Evolutionary conservation across 2,797 vertebrate species (phyloP).

Genomic region (Malurus splendens): DNA sequence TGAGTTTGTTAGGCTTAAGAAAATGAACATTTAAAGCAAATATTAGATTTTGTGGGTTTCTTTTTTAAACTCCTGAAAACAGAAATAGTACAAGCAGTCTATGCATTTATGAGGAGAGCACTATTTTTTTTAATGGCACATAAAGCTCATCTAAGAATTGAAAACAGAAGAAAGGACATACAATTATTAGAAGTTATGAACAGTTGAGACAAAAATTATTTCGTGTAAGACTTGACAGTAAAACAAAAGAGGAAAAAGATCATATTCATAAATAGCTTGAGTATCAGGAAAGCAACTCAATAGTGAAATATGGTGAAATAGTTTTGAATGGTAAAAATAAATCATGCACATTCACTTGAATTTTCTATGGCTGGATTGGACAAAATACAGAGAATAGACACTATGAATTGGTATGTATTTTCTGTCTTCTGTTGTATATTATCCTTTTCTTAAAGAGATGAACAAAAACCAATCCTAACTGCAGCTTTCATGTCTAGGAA

Average conservation of each 20-base stretch:
- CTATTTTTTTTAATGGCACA: not conserved
- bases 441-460: not conserved
- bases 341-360: not conserved
- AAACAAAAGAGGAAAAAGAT: not conserved
- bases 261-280: not conserved
- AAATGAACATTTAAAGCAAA: not conserved
- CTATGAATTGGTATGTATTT: not conserved
- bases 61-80: not conserved
- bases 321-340: not conserved
- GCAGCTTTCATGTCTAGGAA: not conserved
- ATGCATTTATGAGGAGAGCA: not conserved
- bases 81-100: not conserved
- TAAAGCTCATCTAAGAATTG: not conserved
- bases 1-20: not conserved
- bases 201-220: not conserved
- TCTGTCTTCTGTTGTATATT: not conserved
- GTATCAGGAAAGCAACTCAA: not conserved
- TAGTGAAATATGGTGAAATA: not conserved
- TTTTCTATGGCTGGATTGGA: not conserved
- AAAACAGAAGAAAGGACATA: not conserved
- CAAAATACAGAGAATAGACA: not conserved
- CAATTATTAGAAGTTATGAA: not conserved
- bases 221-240: not conserved
- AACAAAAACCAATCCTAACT: not conserved
- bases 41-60: not conserved